Base-by-base conservation (phyloP, 2,113 vertebrate genomes). In the Lipophrys pholis region DNA sequence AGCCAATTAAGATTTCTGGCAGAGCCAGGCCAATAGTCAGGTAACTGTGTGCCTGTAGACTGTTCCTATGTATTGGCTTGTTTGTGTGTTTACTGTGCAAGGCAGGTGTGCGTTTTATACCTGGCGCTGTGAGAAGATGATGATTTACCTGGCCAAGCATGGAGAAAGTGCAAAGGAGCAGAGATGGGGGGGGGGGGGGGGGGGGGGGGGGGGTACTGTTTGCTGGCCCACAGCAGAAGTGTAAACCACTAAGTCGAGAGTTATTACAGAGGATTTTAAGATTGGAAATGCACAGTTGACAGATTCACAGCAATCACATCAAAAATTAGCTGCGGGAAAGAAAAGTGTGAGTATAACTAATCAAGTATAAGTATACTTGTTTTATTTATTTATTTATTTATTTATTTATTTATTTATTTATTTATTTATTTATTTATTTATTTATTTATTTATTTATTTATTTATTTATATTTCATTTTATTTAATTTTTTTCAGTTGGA, bases 1-100 rank as follows among this genome's bases (percentile, higher is more conserved):
- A 83, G 68, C 56, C 70, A 69, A 53, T 40, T 76, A 46, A 40
- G 73, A 65, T 38, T 81, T 75, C 76, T 41, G 74, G 46, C 76
- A 16, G 71, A 36, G 56, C 42, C 15, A 68, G 69, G 79, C 60
- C 42, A 50, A 76, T 60, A 67, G 70, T 74, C 62, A 76, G 40
- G 55, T 73, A 66, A 30, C 49, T 62, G 58, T 59, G 64, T 55
- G 57, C 65, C 53, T 64, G 69, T 73, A 54, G 73, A 80, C 50
- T 60, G 12, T 49, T 76, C 67, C 45, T 43, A 58, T 64, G 12
- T 36, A 9, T 16, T 43, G 12, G 55, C 9, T 11, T 21, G 53
- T 60, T 11, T 30, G 42, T 42, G 38, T 64, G 51, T 54, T 63
- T 59, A 41, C 42, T 69, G 43, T 30, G 54, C 51, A 66, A 54